Conservation (phyloP, 1,140 invertebrate species). For the Lepidostoma basale region DNA sequence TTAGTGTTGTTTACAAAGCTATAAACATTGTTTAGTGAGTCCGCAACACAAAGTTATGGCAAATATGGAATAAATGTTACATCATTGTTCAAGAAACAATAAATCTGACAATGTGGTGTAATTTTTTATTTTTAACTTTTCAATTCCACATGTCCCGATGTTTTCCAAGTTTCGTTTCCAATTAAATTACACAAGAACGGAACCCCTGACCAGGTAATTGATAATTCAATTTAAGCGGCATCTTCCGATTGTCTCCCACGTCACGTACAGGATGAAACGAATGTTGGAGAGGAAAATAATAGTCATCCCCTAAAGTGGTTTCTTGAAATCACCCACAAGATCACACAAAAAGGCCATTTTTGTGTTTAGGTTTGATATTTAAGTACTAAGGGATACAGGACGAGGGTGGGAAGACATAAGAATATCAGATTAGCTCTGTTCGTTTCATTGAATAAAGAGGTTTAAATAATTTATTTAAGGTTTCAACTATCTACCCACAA, state of each 20-base stretch:
- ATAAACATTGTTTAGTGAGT: too few relatives aligned
- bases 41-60: too few relatives aligned
- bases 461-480: too few relatives aligned
- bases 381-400: background rate
- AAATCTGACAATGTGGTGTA: too few relatives aligned
- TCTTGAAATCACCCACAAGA: background rate
- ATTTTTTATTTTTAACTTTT: too few relatives aligned
- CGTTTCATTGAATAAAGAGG: background rate
- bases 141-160: background rate
- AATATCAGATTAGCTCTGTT: background rate
- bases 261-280: conserved; percentile 12
- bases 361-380: conserved; percentile 10
- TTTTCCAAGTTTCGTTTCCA: background rate
- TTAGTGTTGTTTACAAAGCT: too few relatives aligned
- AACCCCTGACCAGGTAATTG: background rate
- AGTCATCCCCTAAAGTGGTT: conserved; percentile 20
- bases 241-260: conserved; percentile 9
- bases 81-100: too few relatives aligned
- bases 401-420: background rate
- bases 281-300: conserved; percentile 20
- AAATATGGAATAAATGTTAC: too few relatives aligned
- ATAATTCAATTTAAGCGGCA: conserved; percentile 8
- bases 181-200: background rate
- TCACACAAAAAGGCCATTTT: background rate
- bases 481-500: too few relatives aligned